Evolutionary conservation across 35 echinoderm and acorn worm genomes (phyloP), one percentile per base, ranked within the genome.

Genomic region (Apostichopus japonicus): DNA sequence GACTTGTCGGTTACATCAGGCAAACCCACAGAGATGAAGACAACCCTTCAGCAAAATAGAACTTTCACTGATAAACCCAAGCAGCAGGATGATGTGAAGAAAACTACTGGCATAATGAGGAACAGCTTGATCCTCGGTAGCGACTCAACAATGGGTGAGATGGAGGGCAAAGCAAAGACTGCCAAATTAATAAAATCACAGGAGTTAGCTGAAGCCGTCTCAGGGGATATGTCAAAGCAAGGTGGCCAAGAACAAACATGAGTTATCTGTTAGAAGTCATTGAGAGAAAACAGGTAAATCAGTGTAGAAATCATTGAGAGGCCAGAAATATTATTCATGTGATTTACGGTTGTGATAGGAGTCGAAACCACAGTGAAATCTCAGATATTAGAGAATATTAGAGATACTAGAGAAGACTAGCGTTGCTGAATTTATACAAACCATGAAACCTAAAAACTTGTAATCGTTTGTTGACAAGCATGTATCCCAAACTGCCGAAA

Each of bases 101-200:
- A 57, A 23, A 58, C 19, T 57, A 57, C 6, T 7, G 53, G 54
- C 10, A 57, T 58, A 54, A 23, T 84, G 81, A 17, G 54, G 6
- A 84, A 17, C 8, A 84, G 81, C 56, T n/a, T 21, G 54, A 22
- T 5, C 5, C 10, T 56, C 0, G 56, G 53, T 14, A 54, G 79
- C 54, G 79, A 54, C 54, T 17, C 52, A 55, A 13, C 52, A 6
- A 54, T 8, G 4, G n/a, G 55, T 62, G 81, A 61, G 59, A n/a
- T 67, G 63, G 86, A 72, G 25, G 86, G 86, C 1, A 22, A 57
- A 8, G 67, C 63, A 63, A 89, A 62, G 86, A 89, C 86, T 65
- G 86, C 86, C 62, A 89, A 89, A 52, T 89, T 89, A 63, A 89
- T 89, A 17, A 89, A 89, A 53, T 89, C 86, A 53, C 86, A 89